Base-by-base conservation (phyloP, 2,113 vertebrate genomes). In the Serinus canaria region DNA sequence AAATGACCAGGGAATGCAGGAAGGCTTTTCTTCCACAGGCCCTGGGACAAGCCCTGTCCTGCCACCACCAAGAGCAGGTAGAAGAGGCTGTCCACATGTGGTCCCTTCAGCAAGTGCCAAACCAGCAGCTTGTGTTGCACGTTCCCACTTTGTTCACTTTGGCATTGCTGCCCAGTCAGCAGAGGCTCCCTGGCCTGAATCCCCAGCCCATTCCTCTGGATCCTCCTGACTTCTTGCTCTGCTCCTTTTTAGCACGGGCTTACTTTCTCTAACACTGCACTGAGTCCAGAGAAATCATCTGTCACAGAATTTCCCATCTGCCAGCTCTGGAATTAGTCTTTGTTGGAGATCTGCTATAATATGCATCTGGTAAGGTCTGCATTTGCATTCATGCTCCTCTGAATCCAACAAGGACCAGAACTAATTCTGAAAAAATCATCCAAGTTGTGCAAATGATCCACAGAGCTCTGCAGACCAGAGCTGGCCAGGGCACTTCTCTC, bases 81-180 rank as follows among this genome's bases (percentile, higher is more conserved):
- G 35, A 66, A 62, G 59, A 33, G 15, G 62, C 31, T 6, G 3
- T 2, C 31, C 53, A 18, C 0, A 0, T 2, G 7, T 1, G 18
- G 63, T 53, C 31, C 8, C 50, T 52, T 15, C 66, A 31, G 35
- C 13, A 7, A 58, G 22, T 11, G 31, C 43, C 33, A 9, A 15
- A 52, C 39, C 31, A 24, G 47, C 76, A 30, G 53, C 58, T 64
- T 2, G 4, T 31, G 11, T 31, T 3, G 10, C 47, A 44, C 9
- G 1, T 11, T 37, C 27, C 67, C 1, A 2, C 37, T 85, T 15
- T 10, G 8, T 10, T 39, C 47, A 70, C 67, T 74, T 21, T 0
- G 0, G 52, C 47, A 20, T 13, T 0, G 0, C 72, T 62, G 52
- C 50, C 52, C 0, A 0, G 10, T 16, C 4, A 1, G 78, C 59